A percentile compares a stretch with the other conserved stretches of the same genome.
phyloP scores from a whole-genome alignment of 2,888 invertebrate species.

The Spisula subtruncata region DNA sequence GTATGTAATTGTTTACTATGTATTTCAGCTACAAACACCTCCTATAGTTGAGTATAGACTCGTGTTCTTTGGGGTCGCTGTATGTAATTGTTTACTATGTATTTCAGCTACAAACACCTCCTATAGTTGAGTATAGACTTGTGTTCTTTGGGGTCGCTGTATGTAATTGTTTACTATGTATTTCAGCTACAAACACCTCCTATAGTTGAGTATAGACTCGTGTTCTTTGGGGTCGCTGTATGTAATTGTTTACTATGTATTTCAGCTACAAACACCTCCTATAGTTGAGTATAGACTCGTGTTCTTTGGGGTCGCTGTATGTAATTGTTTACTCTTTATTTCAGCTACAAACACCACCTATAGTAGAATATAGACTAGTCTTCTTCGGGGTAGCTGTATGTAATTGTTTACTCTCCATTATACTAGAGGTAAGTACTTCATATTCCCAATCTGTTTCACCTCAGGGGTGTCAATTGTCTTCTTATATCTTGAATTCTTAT shows the following conservation, averaged over 20 bases:
- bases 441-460: too few relatives aligned
- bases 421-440: conserved; percentile 88
- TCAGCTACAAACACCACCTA: conserved; percentile 74
- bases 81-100: too few relatives aligned
- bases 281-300: conserved; percentile 90
- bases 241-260: conserved; percentile 88
- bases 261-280: too few relatives aligned
- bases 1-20: conserved; percentile 88
- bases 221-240: conserved; percentile 89
- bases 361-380: conserved; percentile 89
- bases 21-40: conserved; percentile 67
- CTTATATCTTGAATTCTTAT: too few relatives aligned
- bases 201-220: conserved; percentile 89
- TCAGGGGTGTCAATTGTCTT: too few relatives aligned
- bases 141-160: background rate
- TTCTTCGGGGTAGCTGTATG: conserved; percentile 89
- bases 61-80: too few relatives aligned
- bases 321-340: too few relatives aligned
- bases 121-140: too few relatives aligned
- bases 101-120: too few relatives aligned
- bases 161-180: too few relatives aligned
- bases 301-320: background rate
- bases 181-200: conserved; percentile 73
- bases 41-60: too few relatives aligned
- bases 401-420: conserved; percentile 88